Conservation (phyloP, 2,113 vertebrate genomes). For the Melospiza melodia region DNA sequence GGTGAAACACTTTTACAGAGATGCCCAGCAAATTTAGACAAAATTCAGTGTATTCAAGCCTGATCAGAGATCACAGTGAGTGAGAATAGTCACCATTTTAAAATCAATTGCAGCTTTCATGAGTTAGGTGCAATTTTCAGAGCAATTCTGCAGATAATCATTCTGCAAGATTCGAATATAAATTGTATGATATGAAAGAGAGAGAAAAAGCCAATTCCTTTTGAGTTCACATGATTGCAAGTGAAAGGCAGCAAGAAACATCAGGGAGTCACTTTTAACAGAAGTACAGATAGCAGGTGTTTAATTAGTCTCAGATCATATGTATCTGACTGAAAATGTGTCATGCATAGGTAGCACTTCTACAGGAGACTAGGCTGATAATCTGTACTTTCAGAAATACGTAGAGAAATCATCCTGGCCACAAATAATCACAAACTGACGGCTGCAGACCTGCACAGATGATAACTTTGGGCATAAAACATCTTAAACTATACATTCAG, state of each 20-base stretch:
- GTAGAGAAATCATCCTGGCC: not conserved
- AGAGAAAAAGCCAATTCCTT: conserved; percentile 16
- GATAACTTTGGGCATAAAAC: not conserved
- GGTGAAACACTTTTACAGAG: not conserved
- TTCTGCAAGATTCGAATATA: conserved; percentile 17
- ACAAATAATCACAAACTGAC: not conserved
- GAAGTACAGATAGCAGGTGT: not conserved
- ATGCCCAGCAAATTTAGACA: not conserved
- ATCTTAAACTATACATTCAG: not conserved
- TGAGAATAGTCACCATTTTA: conserved; percentile 1
- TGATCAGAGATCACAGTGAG: not conserved
- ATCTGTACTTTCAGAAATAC: not conserved
- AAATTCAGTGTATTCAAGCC: not conserved
- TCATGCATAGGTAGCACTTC: not conserved
- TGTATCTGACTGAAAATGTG: not conserved
- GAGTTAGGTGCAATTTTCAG: conserved; percentile 30
- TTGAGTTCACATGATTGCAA: not conserved
- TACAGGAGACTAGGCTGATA: not conserved
- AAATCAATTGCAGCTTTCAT: conserved; percentile 5
- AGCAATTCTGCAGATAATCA: conserved; percentile 22
- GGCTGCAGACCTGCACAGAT: not conserved
- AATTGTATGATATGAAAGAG: conserved; percentile 15
- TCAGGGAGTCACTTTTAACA: not conserved
- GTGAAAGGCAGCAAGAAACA: conserved; percentile 24
- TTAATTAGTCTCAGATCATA: conserved; percentile 11